Base-by-base conservation (phyloP, 92 coral and sea anemone genomes). In the Zoanthus gigantus region DNA sequence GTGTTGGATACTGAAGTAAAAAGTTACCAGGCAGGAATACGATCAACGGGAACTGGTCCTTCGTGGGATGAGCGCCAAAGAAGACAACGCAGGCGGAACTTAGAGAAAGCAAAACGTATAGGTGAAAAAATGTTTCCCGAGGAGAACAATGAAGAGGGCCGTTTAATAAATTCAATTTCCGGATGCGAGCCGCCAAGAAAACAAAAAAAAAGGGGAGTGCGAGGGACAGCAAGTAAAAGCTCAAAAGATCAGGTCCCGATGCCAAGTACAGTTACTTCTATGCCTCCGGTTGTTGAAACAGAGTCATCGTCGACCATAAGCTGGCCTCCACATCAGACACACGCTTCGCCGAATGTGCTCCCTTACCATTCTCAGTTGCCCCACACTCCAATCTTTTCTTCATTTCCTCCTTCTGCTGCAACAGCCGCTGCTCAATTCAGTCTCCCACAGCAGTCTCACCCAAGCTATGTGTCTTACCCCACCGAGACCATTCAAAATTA, bases 161-260 rank as follows among this genome's bases (percentile, higher is more conserved):
- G 16, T 75, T 75, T 75, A 6, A 75, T 46, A 6, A 11, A 75
- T 9, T 31, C 57, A 12, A n/a, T 18, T 16, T 74, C 78, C 46
- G 79, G 6, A 18, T 75, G 79, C 37, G 79, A 75, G 60, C 79
- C 61, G 79, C 79, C 79, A 44, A 74, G 79, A 75, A 75, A 75
- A n/a, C 48, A 50, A 32, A 48, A 45, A 74, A 74, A 7, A 45
- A 17, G 16, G 48, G 50, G 76, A 72, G 76, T 48, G 18, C 48
- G 52, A 72, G 17, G 50, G 76, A 34, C 76, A 72, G 76, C 23
- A 72, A 72, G 53, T 72, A 72, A 32, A 72, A 17, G 50, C 48
- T 72, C 50, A 32, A 72, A 72, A 7, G 76, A 72, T 5, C 48
- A 72, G 76, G 76, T 13, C 54, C 77, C 77, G 6, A 63, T 6